These are phyloP conservation scores for Trinectes maculatus DNA, from an alignment of 2,113 vertebrate genomes.

Conservation along the genomic window DNA sequence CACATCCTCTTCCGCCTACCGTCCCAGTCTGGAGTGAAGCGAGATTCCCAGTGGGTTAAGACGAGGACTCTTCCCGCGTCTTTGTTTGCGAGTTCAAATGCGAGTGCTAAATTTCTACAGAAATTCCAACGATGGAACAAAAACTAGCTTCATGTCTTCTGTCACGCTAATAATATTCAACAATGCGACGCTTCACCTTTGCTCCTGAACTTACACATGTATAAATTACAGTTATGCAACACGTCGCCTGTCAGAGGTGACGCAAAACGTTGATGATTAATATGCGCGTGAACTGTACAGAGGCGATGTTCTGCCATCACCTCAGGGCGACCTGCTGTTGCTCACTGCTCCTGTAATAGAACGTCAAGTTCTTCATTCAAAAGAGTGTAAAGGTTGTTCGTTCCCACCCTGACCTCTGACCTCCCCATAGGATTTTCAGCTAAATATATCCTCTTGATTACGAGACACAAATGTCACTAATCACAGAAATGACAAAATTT, in stretches of 20 bases:
- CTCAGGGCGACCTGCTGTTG: not conserved
- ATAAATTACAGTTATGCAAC: conserved; percentile 1
- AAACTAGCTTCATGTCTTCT: not conserved
- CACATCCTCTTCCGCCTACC: conserved; percentile 61
- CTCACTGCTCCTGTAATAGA: not conserved
- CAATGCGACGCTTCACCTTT: not conserved
- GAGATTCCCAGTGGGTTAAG: conserved; percentile 6
- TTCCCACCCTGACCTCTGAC: no score
- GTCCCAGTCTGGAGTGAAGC: conserved; percentile 20
- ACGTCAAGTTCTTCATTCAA: no score
- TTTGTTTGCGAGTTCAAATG: not conserved
- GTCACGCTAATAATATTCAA: conserved; percentile 1
- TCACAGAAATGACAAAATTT: no score
- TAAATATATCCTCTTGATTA: no score
- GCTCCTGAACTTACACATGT: not conserved
- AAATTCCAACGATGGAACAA: not conserved
- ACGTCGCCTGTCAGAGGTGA: not conserved
- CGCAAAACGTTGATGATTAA: conserved; percentile 4
- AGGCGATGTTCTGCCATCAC: not conserved
- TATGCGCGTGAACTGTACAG: not conserved
- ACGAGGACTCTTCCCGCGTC: not conserved
- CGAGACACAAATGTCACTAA: no score
- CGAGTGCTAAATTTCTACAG: not conserved
- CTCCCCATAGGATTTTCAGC: no score
- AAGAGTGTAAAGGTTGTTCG: no score